Evolutionary conservation across 2,797 vertebrate species (phyloP).

Genomic region (Brotula barbata): DNA sequence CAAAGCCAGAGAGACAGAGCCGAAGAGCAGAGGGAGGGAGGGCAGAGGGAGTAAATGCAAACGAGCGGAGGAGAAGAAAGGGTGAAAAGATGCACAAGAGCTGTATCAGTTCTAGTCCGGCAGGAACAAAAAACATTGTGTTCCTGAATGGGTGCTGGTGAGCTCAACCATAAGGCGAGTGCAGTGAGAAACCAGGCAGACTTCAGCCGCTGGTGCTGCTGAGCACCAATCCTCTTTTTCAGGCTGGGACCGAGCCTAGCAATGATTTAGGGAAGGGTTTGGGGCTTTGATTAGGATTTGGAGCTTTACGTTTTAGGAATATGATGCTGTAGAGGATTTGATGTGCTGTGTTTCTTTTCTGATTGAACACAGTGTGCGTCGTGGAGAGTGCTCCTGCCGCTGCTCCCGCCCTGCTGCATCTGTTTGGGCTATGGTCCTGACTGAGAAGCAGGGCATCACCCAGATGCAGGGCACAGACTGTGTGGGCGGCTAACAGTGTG

Average conservation of each 20-base stretch:
- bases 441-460: conserved; percentile 71
- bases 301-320: conserved; percentile 61
- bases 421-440: conserved; percentile 73
- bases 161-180: conserved; percentile 62
- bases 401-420: conserved; percentile 63
- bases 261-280: conserved; percentile 58
- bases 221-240: conserved; percentile 53
- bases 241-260: conserved; percentile 58
- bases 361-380: conserved; percentile 70
- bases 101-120: conserved; percentile 68
- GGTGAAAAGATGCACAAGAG: conserved; percentile 65
- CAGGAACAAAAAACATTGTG: conserved; percentile 74
- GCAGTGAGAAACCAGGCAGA: conserved; percentile 71
- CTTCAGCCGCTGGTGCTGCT: conserved; percentile 57
- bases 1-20: conserved; percentile 52
- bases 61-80: conserved; percentile 37
- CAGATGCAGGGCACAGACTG: conserved; percentile 64
- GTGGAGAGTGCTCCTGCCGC: conserved; percentile 67
- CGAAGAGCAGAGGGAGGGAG: conserved; percentile 49
- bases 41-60: conserved; percentile 47
- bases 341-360: conserved; percentile 67
- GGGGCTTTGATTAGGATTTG: conserved; percentile 63
- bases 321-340: conserved; percentile 67
- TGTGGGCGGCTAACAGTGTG: conserved; percentile 70
- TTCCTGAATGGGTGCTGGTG: conserved; percentile 71